Evolutionary conservation across 2,797 vertebrate genomes (phyloP).

Genomic region (Crocidura indochinensis): DNA sequence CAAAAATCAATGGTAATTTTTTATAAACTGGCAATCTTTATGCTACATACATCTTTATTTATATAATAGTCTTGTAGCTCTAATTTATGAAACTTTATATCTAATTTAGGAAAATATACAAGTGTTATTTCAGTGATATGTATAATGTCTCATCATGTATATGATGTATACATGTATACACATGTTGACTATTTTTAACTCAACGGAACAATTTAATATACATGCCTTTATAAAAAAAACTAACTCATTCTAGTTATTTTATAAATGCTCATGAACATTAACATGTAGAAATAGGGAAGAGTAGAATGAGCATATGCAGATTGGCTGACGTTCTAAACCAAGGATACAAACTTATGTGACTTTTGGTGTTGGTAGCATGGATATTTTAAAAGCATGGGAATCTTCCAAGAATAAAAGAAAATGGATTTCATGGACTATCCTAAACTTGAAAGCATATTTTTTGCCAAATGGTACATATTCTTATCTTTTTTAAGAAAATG

Average conservation of each 20-base stretch:
- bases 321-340: neutral
- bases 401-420: neutral
- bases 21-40: neutral
- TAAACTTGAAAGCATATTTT: neutral
- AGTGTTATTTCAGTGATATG: no score
- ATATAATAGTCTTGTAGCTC: no score
- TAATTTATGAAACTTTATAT: no score
- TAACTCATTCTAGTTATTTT: neutral
- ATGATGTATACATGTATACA: no score
- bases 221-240: neutral
- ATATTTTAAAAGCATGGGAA: neutral
- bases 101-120: no score
- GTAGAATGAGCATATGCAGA: neutral
- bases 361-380: neutral
- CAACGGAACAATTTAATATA: conserved; percentile 6
- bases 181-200: neutral
- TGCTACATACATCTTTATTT: neutral
- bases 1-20: neutral
- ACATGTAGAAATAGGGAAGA: neutral
- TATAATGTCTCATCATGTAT: no score
- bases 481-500: neutral
- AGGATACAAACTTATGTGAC: neutral
- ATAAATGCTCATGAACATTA: neutral
- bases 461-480: neutral
- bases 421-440: neutral